These are phyloP conservation scores for Unio pictorum DNA, from an alignment of 2,888 invertebrate genomes.

Conservation along the genomic window DNA sequence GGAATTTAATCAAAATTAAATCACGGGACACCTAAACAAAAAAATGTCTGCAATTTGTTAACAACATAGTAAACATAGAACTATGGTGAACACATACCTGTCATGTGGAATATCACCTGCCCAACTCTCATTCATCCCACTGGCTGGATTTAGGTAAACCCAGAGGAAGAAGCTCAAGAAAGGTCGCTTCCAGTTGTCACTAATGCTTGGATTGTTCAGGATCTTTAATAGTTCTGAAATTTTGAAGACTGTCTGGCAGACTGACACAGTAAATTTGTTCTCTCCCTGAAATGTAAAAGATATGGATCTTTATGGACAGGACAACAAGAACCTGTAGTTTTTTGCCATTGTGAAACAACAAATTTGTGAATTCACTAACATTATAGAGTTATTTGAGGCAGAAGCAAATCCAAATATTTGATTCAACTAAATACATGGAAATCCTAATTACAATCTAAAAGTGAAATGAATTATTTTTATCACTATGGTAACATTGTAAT, in stretches of 20 bases:
- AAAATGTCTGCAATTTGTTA: neutral
- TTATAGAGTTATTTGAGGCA: no score
- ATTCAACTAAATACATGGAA: no score
- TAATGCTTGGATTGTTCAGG: slow-evolving; percentile 47
- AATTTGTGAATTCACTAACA: no score
- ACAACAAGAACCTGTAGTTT: neutral
- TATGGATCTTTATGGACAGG: no score
- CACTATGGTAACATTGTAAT: no score
- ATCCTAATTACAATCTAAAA: no score
- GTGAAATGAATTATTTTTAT: no score
- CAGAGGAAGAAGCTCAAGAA: slow-evolving; percentile 60
- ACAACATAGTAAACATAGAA: neutral
- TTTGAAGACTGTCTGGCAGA: slow-evolving; percentile 65
- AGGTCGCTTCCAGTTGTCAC: slow-evolving; percentile 54
- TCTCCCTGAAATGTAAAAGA: slow-evolving; percentile 47
- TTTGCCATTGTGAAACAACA: no score
- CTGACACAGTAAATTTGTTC: slow-evolving; percentile 65
- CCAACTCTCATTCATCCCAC: slow-evolving; percentile 57
- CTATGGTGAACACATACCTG: slow-evolving; percentile 11
- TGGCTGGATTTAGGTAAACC: slow-evolving; percentile 63
- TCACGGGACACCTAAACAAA: neutral
- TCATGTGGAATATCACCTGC: slow-evolving; percentile 57
- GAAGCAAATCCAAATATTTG: no score
- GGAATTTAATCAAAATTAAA: neutral
- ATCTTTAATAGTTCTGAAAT: slow-evolving; percentile 56